phyloP scores from a whole-genome alignment of 2,888 invertebrate genomes.

The Rhagonycha fulva region DNA sequence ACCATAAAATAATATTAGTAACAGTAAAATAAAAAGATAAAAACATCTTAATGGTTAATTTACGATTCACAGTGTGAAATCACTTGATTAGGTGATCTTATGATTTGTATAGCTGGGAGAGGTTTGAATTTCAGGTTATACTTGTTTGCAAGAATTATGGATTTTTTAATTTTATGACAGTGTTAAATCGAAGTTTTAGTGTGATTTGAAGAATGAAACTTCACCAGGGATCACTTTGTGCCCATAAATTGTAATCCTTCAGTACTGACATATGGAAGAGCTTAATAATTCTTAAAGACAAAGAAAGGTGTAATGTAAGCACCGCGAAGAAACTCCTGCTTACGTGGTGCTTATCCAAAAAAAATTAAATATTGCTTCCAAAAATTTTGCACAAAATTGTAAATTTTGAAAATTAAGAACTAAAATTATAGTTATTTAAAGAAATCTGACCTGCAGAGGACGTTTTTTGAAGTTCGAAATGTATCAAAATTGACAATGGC shows the following conservation, averaged over 20 bases:
- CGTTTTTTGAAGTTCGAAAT: background rate
- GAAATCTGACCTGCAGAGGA: too few relatives aligned
- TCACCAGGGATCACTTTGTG: background rate
- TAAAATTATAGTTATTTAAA: too few relatives aligned
- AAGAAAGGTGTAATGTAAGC: background rate
- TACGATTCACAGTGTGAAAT: background rate
- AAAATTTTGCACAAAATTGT: too few relatives aligned
- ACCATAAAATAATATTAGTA: background rate
- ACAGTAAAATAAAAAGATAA: background rate
- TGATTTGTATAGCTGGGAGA: background rate
- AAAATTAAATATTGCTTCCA: too few relatives aligned
- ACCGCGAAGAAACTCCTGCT: background rate
- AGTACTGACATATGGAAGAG: background rate
- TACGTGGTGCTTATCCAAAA: too few relatives aligned
- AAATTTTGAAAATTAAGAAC: too few relatives aligned
- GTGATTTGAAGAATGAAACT: background rate
- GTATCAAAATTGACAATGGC: background rate
- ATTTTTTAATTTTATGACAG: too few relatives aligned
- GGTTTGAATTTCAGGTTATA: background rate
- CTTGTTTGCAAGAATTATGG: background rate
- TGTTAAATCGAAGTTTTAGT: background rate
- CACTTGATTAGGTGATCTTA: background rate
- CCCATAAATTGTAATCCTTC: background rate
- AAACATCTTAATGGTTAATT: background rate
- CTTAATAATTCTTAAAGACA: background rate